phyloP scores from a whole-genome alignment of 2,113 vertebrate species.

The Panthera leo region DNA sequence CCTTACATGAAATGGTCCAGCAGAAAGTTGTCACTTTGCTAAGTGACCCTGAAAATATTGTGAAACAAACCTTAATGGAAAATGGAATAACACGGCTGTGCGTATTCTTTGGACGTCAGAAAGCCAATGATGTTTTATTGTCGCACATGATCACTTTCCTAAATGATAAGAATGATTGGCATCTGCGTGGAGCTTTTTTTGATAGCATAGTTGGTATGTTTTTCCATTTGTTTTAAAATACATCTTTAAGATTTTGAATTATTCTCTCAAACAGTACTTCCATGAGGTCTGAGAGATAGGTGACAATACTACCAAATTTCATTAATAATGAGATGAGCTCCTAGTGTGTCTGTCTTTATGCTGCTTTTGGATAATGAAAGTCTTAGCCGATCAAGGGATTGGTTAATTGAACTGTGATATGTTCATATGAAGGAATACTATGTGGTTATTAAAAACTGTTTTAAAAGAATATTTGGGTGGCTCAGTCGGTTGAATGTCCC shows the following conservation, averaged over 20 bases:
- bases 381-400: not conserved
- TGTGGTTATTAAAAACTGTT: not conserved
- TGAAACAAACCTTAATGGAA: conserved; percentile 98
- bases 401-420: not conserved
- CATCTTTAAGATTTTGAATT: conserved; percentile 5
- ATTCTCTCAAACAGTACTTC: not conserved
- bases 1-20: conserved; percentile 99
- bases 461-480: not conserved
- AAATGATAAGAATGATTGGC: conserved; percentile 99
- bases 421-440: not conserved
- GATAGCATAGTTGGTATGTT: conserved; percentile 98
- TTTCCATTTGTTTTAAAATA: conserved; percentile 24
- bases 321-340: not conserved
- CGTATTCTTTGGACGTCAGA: conserved; percentile 98
- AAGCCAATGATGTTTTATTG: conserved; percentile 97
- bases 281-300: not conserved
- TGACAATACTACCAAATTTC: not conserved
- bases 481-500: no score
- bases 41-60: conserved; percentile 98
- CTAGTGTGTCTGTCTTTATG: not conserved
- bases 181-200: conserved; percentile 98
- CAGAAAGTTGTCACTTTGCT: conserved; percentile 99
- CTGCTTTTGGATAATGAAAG: not conserved
- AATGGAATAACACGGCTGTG: conserved; percentile 98
- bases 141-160: conserved; percentile 99